Conservation (phyloP, 2,888 invertebrate species). For the Synergus japonicus region DNA sequence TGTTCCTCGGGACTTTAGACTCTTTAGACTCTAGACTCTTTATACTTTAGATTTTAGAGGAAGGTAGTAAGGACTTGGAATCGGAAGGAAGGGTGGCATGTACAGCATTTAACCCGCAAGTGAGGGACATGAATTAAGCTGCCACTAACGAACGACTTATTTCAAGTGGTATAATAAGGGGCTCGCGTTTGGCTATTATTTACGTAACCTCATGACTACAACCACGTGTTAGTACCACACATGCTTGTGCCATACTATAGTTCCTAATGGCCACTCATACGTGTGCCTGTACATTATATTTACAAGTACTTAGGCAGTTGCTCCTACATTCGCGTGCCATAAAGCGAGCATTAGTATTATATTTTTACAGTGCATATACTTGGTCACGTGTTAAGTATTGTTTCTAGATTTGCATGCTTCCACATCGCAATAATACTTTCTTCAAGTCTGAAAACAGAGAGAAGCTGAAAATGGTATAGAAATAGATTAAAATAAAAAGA, state of each 20-base stretch:
- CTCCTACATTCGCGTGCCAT: slow-evolving; percentile 16
- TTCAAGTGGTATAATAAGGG: slow-evolving; percentile 70
- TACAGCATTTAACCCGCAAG: slow-evolving; percentile 39
- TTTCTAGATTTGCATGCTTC: not conserved
- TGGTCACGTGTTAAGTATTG: slow-evolving; percentile 13
- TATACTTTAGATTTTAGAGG: slow-evolving; percentile 44
- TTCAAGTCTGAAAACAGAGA: not conserved
- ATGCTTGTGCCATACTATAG: slow-evolving; percentile 5
- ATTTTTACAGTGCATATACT: slow-evolving; percentile 14
- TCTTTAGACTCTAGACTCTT: not conserved
- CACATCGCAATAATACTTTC: not conserved
- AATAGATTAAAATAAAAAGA: too few species aligned
- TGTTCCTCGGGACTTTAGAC: slow-evolving; percentile 52
- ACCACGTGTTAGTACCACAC: slow-evolving; percentile 59
- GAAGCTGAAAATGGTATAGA: not conserved
- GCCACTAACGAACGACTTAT: slow-evolving; percentile 69
- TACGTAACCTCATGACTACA: slow-evolving; percentile 66
- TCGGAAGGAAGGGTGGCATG: slow-evolving; percentile 19
- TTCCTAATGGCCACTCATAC: slow-evolving; percentile 68
- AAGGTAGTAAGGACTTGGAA: slow-evolving; percentile 9
- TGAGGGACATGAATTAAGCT: slow-evolving; percentile 58
- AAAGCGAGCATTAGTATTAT: slow-evolving; percentile 16
- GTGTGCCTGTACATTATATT: slow-evolving; percentile 47
- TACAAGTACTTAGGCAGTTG: slow-evolving; percentile 27
- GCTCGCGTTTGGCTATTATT: slow-evolving; percentile 69